Evolutionary conservation across 2,888 invertebrate genomes (phyloP).

Genomic region (Adelognathus sp.): DNA sequence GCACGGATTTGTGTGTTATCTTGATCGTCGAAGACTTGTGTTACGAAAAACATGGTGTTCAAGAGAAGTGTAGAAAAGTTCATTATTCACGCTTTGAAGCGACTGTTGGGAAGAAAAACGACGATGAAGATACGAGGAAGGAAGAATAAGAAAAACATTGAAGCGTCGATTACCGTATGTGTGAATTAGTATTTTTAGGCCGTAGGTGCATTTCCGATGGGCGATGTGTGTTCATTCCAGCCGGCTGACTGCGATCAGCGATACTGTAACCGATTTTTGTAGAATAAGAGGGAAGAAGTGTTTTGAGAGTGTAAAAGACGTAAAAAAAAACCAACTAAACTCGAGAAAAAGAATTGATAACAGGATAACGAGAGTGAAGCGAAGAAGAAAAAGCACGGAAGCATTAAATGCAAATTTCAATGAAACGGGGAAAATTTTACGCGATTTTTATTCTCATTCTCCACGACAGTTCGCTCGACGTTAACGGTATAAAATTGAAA

Average conservation of each 20-base stretch:
- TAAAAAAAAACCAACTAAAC: conserved; percentile 46
- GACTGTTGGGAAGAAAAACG: background rate
- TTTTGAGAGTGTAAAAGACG: conserved; percentile 23
- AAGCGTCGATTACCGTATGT: conserved; percentile 56
- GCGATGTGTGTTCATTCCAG: conserved; percentile 73
- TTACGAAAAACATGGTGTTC: no score
- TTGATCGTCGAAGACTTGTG: no score
- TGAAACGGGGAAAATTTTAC: conserved; percentile 29
- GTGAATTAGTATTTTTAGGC: conserved; percentile 68
- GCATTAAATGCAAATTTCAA: conserved; percentile 36
- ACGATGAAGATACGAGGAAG: no score
- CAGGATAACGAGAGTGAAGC: conserved; percentile 16
- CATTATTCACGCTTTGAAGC: background rate
- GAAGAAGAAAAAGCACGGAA: conserved; percentile 20
- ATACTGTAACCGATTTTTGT: conserved; percentile 58
- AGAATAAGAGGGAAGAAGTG: conserved; percentile 57
- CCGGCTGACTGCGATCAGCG: conserved; percentile 60
- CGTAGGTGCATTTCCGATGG: conserved; percentile 68
- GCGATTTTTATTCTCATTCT: background rate
- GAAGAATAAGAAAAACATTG: conserved; percentile 22
- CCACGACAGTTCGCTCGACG: conserved; percentile 29
- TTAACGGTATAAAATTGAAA: conserved; percentile 19
- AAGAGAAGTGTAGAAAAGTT: no score
- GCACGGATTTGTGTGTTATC: no score
- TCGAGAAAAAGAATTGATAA: conserved; percentile 20